These are phyloP conservation scores for Nettapus auritus DNA, from an alignment of 2,113 vertebrate species.

Conservation along the genomic window DNA sequence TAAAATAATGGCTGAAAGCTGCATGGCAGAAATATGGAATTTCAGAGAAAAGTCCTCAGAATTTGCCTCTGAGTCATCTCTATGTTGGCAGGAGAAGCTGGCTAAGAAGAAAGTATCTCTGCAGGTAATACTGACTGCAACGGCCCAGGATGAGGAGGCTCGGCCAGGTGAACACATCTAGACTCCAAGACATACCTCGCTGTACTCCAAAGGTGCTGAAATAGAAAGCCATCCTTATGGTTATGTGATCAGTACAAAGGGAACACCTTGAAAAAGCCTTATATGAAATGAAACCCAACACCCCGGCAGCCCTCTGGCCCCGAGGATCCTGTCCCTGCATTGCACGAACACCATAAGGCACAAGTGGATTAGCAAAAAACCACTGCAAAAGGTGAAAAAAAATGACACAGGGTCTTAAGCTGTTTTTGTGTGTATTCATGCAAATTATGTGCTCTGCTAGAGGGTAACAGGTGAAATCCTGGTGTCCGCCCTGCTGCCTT, in stretches of 20 bases:
- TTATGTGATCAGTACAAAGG: fast-evolving
- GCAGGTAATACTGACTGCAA: neutral
- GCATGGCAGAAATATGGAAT: neutral
- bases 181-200: neutral
- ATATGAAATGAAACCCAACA: neutral
- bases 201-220: neutral
- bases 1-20: neutral
- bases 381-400: neutral
- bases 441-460: neutral
- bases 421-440: neutral
- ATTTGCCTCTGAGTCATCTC: constrained; percentile 9
- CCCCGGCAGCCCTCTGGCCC: fast-evolving
- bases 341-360: neutral
- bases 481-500: neutral
- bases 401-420: neutral
- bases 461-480: neutral
- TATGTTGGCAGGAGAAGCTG: neutral
- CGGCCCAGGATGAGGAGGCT: neutral
- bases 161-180: neutral
- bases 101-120: neutral
- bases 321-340: neutral
- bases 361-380: constrained; percentile 23
- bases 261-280: neutral
- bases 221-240: neutral
- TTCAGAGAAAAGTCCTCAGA: neutral